Evolutionary conservation across 2,113 vertebrate genomes (phyloP).

Genomic region (Uropsilus gracilis): DNA sequence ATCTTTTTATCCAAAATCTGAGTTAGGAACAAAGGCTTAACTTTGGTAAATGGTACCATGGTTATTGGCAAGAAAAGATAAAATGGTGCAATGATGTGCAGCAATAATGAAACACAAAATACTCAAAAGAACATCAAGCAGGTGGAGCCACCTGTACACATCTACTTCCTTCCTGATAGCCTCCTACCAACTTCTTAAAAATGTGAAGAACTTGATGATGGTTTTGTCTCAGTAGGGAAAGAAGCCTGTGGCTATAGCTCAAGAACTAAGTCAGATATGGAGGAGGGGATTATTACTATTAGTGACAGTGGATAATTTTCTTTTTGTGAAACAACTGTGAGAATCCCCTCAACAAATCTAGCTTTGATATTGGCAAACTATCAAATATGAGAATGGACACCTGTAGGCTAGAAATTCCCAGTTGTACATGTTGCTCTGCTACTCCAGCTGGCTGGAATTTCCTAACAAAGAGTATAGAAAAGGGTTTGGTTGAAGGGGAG

Average conservation of each 20-base stretch:
- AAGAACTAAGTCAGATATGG: slow-evolving; percentile 61
- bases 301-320: slow-evolving; percentile 56
- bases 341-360: slow-evolving; percentile 70
- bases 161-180: slow-evolving; percentile 80
- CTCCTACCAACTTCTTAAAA: slow-evolving; percentile 75
- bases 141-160: slow-evolving; percentile 83
- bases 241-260: slow-evolving; percentile 15
- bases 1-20: slow-evolving; percentile 37
- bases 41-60: slow-evolving; percentile 53
- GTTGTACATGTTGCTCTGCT: slow-evolving; percentile 50
- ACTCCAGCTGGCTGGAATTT: slow-evolving; percentile 61
- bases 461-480: slow-evolving; percentile 38
- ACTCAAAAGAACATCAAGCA: slow-evolving; percentile 71
- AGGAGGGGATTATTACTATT: slow-evolving; percentile 60
- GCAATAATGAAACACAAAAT: slow-evolving; percentile 35
- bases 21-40: slow-evolving; percentile 44
- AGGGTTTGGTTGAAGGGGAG: neutral
- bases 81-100: neutral
- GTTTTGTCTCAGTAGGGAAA: slow-evolving; percentile 56
- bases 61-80: slow-evolving; percentile 43
- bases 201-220: slow-evolving; percentile 81
- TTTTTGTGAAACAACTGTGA: slow-evolving; percentile 71
- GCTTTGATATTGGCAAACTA: slow-evolving; percentile 73
- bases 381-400: slow-evolving; percentile 60
- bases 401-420: slow-evolving; percentile 64